Percentiles rank a stretch among this genome's conserved stretches.
These are phyloP conservation scores for Heliconius sara DNA, from an alignment of 2,888 invertebrate genomes.

Conservation along the genomic window DNA sequence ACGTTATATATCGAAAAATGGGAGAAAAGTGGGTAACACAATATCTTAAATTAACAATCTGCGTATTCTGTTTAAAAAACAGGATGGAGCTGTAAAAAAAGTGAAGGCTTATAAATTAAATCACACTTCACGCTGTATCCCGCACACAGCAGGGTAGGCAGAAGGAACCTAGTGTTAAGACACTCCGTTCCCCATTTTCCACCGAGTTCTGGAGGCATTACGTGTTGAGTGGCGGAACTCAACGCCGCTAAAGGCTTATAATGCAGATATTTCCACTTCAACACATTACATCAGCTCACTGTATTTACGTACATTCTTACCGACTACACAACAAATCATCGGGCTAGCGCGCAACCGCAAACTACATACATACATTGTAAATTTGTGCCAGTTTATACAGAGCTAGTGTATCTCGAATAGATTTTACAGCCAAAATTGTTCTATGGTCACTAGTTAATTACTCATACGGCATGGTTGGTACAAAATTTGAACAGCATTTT, in stretches of 20 bases:
- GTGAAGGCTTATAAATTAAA: background rate
- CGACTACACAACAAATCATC: constrained; percentile 25
- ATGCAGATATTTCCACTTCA: background rate
- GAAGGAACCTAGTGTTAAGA: too few species aligned
- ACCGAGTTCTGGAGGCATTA: too few species aligned
- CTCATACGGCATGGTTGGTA: constrained; percentile 40
- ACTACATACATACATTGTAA: constrained; percentile 29
- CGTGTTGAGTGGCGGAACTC: too few species aligned
- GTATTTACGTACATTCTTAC: constrained; percentile 21
- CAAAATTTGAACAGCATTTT: constrained; percentile 38
- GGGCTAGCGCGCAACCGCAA: constrained; percentile 32
- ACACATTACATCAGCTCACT: background rate
- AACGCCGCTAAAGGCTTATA: background rate
- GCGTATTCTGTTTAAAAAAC: too few species aligned
- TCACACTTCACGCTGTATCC: background rate
- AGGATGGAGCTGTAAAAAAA: too few species aligned
- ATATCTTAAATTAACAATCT: too few species aligned
- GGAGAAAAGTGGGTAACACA: too few species aligned
- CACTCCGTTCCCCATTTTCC: too few species aligned
- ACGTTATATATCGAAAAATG: too few species aligned
- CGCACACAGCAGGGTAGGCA: too few species aligned
- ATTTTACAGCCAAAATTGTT: constrained; percentile 41
- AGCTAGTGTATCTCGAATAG: constrained; percentile 41
- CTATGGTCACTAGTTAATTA: constrained; percentile 40
- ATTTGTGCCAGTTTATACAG: constrained; percentile 34